A percentile compares a stretch with the other conserved stretches of the same genome.
These are phyloP conservation scores for Apamea anceps DNA, from an alignment of 2,888 invertebrate genomes.

Conservation along the genomic window DNA sequence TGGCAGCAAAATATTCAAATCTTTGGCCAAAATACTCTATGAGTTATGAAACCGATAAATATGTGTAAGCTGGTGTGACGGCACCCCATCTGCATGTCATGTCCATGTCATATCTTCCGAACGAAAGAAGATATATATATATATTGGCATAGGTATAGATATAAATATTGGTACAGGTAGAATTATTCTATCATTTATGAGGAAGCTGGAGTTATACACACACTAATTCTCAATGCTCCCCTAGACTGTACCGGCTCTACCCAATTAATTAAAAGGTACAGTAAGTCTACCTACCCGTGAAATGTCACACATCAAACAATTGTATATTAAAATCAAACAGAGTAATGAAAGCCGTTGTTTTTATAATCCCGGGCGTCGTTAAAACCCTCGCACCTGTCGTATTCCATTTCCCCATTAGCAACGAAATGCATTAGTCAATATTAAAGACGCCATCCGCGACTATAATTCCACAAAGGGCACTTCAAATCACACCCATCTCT, in stretches of 20 bases:
- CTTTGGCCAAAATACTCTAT: too few relatives aligned
- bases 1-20: too few relatives aligned
- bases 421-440: constrained; percentile 90
- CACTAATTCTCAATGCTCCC: not conserved
- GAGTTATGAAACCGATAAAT: too few relatives aligned
- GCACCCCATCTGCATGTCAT: too few relatives aligned
- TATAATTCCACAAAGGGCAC: constrained; percentile 91
- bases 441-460: constrained; percentile 89
- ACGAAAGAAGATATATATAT: too few relatives aligned
- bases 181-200: too few relatives aligned
- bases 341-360: constrained; percentile 64
- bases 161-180: too few relatives aligned
- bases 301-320: constrained; percentile 35
- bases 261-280: constrained; percentile 22
- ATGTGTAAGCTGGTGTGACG: too few relatives aligned
- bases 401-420: constrained; percentile 86
- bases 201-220: too few relatives aligned
- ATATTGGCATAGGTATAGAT: too few relatives aligned
- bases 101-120: too few relatives aligned
- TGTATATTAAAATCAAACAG: constrained; percentile 29
- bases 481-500: constrained; percentile 90
- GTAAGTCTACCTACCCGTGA: constrained; percentile 7
- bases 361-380: constrained; percentile 73
- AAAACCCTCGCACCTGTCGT: constrained; percentile 87
- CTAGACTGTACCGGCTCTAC: not conserved